Conservation (phyloP, 2,888 invertebrate species). For the Aleiodes testaceus region DNA sequence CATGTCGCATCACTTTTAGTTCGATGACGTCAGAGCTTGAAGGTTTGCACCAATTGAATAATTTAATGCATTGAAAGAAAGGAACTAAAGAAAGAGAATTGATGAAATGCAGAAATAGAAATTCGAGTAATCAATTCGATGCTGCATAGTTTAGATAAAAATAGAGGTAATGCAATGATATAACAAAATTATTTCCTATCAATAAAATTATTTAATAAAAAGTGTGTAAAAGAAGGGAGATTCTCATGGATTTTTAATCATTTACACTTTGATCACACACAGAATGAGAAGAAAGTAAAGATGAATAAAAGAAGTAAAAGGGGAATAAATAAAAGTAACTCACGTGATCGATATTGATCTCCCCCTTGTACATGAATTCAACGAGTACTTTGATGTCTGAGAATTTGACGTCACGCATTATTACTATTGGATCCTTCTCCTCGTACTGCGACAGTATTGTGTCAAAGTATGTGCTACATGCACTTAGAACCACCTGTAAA, state of each 20-base stretch:
- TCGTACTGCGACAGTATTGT: constrained; percentile 87
- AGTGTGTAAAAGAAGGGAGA: neutral
- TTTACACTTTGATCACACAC: constrained; percentile 6
- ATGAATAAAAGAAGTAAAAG: constrained; percentile 41
- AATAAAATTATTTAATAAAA: no score
- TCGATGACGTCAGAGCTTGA: no score
- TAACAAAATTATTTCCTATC: no score
- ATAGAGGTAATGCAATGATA: no score
- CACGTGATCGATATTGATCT: constrained; percentile 95
- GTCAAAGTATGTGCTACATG: constrained; percentile 94
- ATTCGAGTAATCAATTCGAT: constrained; percentile 1
- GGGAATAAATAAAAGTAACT: constrained; percentile 71
- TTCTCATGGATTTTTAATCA: neutral
- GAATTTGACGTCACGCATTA: constrained; percentile 92
- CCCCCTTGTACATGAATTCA: constrained; percentile 96
- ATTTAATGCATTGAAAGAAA: neutral
- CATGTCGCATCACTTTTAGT: no score
- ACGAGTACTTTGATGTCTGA: constrained; percentile 91
- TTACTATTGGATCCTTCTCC: constrained; percentile 87
- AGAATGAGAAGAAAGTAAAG: neutral
- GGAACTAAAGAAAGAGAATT: neutral
- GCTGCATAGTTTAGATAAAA: neutral
- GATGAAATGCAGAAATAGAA: neutral
- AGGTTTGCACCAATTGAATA: neutral
- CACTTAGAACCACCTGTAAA: constrained; percentile 87